Evolutionary conservation across 2,113 vertebrate species (phyloP), one percentile per base, ranked within the genome.

Genomic region (Tachuris rubrigastra): DNA sequence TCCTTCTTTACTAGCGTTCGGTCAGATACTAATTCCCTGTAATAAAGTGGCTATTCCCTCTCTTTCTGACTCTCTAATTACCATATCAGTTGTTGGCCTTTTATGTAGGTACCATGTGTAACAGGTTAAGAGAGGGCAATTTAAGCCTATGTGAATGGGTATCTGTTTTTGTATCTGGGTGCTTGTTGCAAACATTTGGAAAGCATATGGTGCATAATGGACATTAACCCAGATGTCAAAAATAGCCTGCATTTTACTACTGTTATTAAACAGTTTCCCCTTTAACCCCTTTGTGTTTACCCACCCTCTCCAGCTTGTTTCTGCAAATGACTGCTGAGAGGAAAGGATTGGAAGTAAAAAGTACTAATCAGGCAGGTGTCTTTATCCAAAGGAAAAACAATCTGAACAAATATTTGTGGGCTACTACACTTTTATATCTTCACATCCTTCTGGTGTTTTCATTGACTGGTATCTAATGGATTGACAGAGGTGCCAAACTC

Each of bases 181-280:
- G 95, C 97, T 97, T 95, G 96, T 91, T 96, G 97, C 96, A 96
- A 98, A 98, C 98, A 99, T 98, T 98, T 98, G 98, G 97, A 96
- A 97, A 98, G 95, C 98, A 98, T 98, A 98, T 99, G 98, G 98
- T 97, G 95, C 74, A 72, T 96, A 97, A 97, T 98, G 97, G 97
- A 98, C 98, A 97, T 98, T 97, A 98, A 97, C 98, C 97, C 98
- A 98, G 97, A 98, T 98, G 98, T 98, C 98, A 98, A 98, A 98
- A 98, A 98, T 98, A 98, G 98, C 97, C 89, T 98, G 96, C 94
- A 47, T 98, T 98, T 98, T 98, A 98, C 98, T 98, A 97, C 98
- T 98, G 98, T 98, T 98, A 98, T 98, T 98, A 98, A 98, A 98
- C 98, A 98, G 97, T 97, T 98, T 98, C 97, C 97, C 98, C 98